These are phyloP conservation scores for Cepphus grylle DNA, from an alignment of 2,113 vertebrate species.

Conservation along the genomic window DNA sequence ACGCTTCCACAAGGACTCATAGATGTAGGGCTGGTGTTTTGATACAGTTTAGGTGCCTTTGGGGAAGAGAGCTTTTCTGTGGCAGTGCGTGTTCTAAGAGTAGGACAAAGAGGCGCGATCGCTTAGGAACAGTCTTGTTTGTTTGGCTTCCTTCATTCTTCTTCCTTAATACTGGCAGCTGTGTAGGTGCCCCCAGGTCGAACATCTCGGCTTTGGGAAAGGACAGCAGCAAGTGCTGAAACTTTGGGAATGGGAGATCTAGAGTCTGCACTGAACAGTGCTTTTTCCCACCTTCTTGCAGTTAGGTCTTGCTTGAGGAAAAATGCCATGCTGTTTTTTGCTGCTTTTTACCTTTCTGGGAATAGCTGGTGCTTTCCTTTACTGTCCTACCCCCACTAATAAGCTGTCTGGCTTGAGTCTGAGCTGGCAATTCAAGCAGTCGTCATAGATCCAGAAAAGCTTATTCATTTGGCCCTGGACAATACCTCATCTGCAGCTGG, in stretches of 20 bases:
- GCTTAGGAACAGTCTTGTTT: background rate
- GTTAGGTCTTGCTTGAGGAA: background rate
- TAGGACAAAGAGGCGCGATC: background rate
- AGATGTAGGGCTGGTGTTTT: background rate
- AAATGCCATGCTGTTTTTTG: background rate
- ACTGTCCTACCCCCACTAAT: background rate
- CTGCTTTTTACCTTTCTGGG: background rate
- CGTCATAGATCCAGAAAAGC: background rate
- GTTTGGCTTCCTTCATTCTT: background rate
- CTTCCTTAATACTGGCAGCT: background rate
- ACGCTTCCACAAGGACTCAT: accelerated
- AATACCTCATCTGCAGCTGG: background rate
- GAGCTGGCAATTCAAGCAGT: background rate
- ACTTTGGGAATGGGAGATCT: background rate
- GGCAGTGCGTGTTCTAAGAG: background rate
- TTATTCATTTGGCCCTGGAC: background rate
- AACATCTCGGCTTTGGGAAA: background rate
- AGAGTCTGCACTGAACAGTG: background rate
- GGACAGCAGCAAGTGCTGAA: constrained; percentile 70
- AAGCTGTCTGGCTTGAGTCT: background rate
- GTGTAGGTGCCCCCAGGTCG: background rate
- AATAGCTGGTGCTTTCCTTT: background rate
- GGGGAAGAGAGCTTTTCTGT: background rate
- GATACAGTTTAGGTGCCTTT: background rate
- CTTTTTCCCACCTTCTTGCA: background rate